These are phyloP conservation scores for Atherinomorus stipes DNA, from an alignment of 2,113 vertebrate species.

Conservation along the genomic window DNA sequence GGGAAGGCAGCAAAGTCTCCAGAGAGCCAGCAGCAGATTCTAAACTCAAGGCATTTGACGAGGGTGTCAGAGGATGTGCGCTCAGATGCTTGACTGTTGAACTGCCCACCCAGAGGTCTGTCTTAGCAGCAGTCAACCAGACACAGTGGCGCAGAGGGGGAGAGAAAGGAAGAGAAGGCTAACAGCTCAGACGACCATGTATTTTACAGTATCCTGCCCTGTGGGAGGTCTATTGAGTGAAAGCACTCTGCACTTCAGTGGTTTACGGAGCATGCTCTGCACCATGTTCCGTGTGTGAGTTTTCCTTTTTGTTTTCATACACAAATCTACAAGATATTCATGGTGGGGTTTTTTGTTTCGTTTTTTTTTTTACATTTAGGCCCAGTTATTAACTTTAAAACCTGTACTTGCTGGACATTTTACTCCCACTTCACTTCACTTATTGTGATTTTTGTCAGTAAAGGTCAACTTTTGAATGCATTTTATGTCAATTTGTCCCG, in stretches of 20 bases:
- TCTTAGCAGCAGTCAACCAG: slow-evolving; percentile 52
- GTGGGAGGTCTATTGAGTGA: slow-evolving; percentile 65
- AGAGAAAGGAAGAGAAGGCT: slow-evolving; percentile 35
- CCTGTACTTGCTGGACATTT: neutral
- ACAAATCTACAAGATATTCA: slow-evolving; percentile 4
- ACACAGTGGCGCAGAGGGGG: slow-evolving; percentile 46
- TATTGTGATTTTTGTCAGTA: neutral
- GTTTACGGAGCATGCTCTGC: slow-evolving; percentile 29
- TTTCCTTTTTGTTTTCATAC: slow-evolving; percentile 17
- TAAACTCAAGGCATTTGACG: slow-evolving; percentile 58
- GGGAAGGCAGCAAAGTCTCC: slow-evolving; percentile 36
- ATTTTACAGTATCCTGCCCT: slow-evolving; percentile 39
- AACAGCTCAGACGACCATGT: slow-evolving; percentile 66
- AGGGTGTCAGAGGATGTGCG: slow-evolving; percentile 53
- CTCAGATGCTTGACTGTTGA: slow-evolving; percentile 62
- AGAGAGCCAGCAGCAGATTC: slow-evolving; percentile 44
- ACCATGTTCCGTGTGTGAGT: slow-evolving; percentile 35
- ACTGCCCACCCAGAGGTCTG: slow-evolving; percentile 61
- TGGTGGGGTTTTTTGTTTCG: neutral
- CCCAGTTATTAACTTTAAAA: neutral
- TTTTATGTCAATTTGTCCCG: neutral
- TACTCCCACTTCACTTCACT: neutral
- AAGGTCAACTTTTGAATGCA: neutral
- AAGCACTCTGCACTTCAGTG: slow-evolving; percentile 47
- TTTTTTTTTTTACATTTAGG: neutral